Evolutionary conservation across 1,140 invertebrate genomes (phyloP).

Genomic region (Scylla paramamosain): DNA sequence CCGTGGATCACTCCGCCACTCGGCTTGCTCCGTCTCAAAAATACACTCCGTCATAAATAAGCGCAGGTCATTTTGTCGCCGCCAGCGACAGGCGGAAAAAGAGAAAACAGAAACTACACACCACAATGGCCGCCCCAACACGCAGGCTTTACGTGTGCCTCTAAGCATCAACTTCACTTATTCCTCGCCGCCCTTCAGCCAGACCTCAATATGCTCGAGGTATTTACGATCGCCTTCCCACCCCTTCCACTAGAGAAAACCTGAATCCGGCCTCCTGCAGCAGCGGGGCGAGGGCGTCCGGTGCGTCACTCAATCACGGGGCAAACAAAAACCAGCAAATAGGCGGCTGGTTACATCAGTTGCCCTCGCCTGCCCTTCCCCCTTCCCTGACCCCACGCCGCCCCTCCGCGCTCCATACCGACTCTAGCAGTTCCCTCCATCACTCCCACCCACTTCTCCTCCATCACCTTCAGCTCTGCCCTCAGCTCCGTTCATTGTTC

Average conservation of each 20-base stretch:
- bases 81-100: not conserved
- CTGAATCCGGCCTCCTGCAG: not conserved
- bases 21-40: not conserved
- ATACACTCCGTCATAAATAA: slow-evolving; percentile 14
- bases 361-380: not conserved
- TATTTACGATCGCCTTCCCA: slow-evolving; percentile 28
- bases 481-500: slow-evolving; percentile 45
- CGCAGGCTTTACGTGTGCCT: not conserved
- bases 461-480: not conserved
- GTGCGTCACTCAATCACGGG: not conserved
- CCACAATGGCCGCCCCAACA: not conserved
- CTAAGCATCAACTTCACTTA: not conserved
- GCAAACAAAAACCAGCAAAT: not conserved
- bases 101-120: not conserved
- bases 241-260: not conserved
- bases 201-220: slow-evolving; percentile 25
- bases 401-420: not conserved
- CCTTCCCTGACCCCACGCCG: not conserved
- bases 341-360: not conserved
- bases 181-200: slow-evolving; percentile 25
- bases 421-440: not conserved
- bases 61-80: not conserved
- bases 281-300: not conserved
- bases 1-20: not conserved
- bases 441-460: slow-evolving; percentile 34